These are phyloP conservation scores for Drosophila sulfurigaster DNA, from an alignment of 1,140 invertebrate genomes.

Conservation along the genomic window DNA sequence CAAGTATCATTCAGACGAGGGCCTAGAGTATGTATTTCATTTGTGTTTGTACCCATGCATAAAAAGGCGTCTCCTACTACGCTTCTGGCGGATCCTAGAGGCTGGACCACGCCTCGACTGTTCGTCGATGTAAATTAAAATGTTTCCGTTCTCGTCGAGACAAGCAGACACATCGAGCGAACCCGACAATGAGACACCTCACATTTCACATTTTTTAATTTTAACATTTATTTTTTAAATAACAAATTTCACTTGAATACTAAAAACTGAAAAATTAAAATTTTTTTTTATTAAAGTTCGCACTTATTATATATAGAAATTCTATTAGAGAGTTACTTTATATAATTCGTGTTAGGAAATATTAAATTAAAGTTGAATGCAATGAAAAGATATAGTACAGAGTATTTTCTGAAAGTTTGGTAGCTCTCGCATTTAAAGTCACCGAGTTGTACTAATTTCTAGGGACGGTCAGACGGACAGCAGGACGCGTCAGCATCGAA, in stretches of 20 bases:
- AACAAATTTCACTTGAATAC: no score
- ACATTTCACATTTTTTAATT: background rate
- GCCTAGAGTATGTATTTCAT: slow-evolving; percentile 49
- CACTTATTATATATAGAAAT: no score
- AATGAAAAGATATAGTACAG: no score
- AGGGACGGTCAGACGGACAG: background rate
- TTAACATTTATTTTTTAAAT: no score
- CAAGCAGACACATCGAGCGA: slow-evolving; percentile 14
- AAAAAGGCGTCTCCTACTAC: slow-evolving; percentile 34
- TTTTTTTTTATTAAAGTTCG: no score
- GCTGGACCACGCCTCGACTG: slow-evolving; percentile 52
- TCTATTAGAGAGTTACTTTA: no score
- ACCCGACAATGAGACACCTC: background rate
- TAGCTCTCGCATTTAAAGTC: background rate
- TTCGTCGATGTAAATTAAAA: slow-evolving; percentile 73
- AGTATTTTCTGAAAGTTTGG: background rate
- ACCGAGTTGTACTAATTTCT: background rate
- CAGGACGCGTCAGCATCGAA: background rate
- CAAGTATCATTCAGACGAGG: slow-evolving; percentile 66
- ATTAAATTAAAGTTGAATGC: no score
- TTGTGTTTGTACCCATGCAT: slow-evolving; percentile 40
- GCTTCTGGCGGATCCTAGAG: slow-evolving; percentile 12
- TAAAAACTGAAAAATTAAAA: no score
- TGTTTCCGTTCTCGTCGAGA: slow-evolving; percentile 69
- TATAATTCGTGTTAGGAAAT: no score